Conservation (phyloP, 53 echinoderm and acorn worm genomes). For the Pentamera pediparva region DNA sequence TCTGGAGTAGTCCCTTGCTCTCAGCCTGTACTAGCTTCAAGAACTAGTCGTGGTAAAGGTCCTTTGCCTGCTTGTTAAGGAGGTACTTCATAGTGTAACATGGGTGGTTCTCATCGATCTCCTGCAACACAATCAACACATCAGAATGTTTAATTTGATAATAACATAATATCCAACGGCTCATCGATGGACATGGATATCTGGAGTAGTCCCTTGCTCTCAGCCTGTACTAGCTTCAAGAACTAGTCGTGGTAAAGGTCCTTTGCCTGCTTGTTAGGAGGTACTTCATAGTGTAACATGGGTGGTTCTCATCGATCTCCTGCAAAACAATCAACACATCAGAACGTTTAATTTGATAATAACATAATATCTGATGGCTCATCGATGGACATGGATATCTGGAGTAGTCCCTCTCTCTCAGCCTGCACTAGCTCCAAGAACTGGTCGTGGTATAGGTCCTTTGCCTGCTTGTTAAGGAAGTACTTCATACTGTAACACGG, state of each 20-base stretch:
- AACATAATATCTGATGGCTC: too few species aligned
- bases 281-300: constrained; percentile 70
- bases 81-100: constrained; percentile 75
- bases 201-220: constrained; percentile 61
- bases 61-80: constrained; percentile 83
- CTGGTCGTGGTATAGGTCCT: constrained; percentile 64
- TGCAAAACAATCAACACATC: not conserved
- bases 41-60: constrained; percentile 61
- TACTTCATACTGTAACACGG: constrained; percentile 73
- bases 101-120: constrained; percentile 86
- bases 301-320: constrained; percentile 93
- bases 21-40: constrained; percentile 73
- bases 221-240: constrained; percentile 70
- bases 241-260: constrained; percentile 64
- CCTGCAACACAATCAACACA: constrained; percentile 18
- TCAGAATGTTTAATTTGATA: not conserved
- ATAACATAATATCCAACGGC: too few species aligned
- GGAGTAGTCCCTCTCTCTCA: constrained; percentile 68
- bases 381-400: constrained; percentile 57
- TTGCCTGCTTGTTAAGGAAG: constrained; percentile 80
- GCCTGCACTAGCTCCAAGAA: constrained; percentile 71
- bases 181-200: constrained; percentile 62
- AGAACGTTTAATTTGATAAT: not conserved
- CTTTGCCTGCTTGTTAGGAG: constrained; percentile 83
- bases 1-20: constrained; percentile 59